Evolutionary conservation across 1,140 invertebrate genomes (phyloP).

Genomic region (Diuraphis noxia): DNA sequence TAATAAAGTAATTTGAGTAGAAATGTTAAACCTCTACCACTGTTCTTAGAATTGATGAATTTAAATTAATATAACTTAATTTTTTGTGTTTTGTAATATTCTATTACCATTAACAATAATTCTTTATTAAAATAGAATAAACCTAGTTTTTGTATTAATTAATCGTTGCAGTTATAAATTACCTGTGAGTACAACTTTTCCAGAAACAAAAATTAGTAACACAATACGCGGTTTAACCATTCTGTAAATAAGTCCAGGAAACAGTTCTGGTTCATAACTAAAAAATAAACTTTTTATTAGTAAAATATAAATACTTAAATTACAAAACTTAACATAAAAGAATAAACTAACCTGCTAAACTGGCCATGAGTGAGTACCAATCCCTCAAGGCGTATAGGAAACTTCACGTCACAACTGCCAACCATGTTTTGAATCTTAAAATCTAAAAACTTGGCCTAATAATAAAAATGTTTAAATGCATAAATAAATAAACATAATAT

Average conservation of each 20-base stretch:
- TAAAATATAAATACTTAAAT: background rate
- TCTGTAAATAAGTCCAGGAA: conserved; percentile 97
- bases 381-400: conserved; percentile 96
- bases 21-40: too few species aligned
- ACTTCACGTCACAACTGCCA: conserved; percentile 98
- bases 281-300: conserved; percentile 20
- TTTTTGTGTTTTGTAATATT: too few species aligned
- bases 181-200: conserved; percentile 96
- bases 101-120: background rate
- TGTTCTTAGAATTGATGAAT: too few species aligned
- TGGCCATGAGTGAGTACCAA: conserved; percentile 95
- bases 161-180: conserved; percentile 55
- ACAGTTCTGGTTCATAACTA: conserved; percentile 87
- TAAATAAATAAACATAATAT: background rate
- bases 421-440: conserved; percentile 99
- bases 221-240: conserved; percentile 99
- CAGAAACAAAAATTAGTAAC: conserved; percentile 97
- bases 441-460: conserved; percentile 95
- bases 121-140: background rate
- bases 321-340: background rate
- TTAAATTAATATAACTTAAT: too few species aligned
- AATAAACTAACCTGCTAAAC: conserved; percentile 79
- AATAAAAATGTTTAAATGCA: conserved; percentile 57
- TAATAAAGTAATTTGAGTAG: too few species aligned
- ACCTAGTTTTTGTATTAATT: background rate